phyloP scores from a whole-genome alignment of 2,888 invertebrate species.

The Perithous albicinctus region DNA sequence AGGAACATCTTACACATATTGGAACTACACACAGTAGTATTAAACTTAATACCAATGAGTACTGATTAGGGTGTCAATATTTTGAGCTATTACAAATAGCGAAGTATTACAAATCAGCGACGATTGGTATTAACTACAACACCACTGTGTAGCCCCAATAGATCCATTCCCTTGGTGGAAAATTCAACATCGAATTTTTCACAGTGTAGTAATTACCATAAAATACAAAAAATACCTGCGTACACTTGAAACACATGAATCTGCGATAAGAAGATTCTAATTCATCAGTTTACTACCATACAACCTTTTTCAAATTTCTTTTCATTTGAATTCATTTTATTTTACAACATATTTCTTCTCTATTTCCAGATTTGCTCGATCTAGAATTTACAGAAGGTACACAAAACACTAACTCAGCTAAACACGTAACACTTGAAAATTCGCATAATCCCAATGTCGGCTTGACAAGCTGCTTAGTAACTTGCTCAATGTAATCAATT shows the following conservation, averaged over 20 bases:
- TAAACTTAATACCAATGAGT: no score
- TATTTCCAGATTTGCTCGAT: constrained; percentile 82
- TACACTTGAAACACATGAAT: not conserved
- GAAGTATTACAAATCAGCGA: no score
- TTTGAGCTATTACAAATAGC: no score
- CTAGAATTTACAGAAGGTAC: constrained; percentile 81
- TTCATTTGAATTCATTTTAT: constrained; percentile 1
- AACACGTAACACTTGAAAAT: constrained; percentile 20
- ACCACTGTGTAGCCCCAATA: no score
- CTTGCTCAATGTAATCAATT: not conserved
- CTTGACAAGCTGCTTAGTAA: constrained; percentile 16
- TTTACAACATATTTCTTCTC: constrained; percentile 68
- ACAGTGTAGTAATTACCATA: no score
- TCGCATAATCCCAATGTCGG: constrained; percentile 1
- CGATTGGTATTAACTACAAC: no score
- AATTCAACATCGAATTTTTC: no score
- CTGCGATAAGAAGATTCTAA: not conserved
- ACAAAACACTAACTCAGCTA: constrained; percentile 49
- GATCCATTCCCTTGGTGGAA: no score
- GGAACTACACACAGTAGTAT: no score
- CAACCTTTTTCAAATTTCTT: not conserved
- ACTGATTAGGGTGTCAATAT: no score
- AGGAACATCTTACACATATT: no score
- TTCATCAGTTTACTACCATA: not conserved
- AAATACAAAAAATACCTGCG: not conserved